Evolutionary conservation across 1,140 invertebrate species (phyloP).

Genomic region (Fopius arisanus): DNA sequence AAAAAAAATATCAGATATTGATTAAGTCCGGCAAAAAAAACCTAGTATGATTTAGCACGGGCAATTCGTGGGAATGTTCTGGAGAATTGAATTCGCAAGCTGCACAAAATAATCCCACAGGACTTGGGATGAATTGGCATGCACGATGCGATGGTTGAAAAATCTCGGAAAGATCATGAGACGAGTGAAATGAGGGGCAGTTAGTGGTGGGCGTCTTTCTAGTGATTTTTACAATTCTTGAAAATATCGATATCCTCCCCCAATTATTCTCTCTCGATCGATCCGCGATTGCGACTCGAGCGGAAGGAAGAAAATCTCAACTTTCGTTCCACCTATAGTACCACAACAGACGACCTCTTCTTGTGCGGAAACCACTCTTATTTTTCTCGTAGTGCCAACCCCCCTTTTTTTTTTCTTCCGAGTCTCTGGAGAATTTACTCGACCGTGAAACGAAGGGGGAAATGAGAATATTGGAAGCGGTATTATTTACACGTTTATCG

Average conservation of each 20-base stretch:
- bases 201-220: background rate
- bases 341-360: background rate
- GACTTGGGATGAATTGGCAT: background rate
- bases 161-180: background rate
- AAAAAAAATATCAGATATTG: too few species aligned
- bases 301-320: slow-evolving; percentile 5
- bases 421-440: background rate
- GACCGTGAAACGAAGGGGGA: slow-evolving; percentile 10
- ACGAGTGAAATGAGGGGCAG: background rate
- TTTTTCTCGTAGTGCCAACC: background rate
- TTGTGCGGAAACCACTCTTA: background rate
- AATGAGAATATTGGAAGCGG: background rate
- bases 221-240: background rate
- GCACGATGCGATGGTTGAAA: background rate
- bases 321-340: background rate
- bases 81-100: background rate
- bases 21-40: background rate
- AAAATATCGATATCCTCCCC: background rate
- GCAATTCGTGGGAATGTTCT: background rate
- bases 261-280: slow-evolving; percentile 15
- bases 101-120: background rate
- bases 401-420: background rate
- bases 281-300: background rate
- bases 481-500: background rate
- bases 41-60: background rate